Percentiles rank a stretch among this genome's conserved stretches.
Evolutionary conservation across 1,140 invertebrate species (phyloP).

Genomic region (Trachymyrmex cornetzi): DNA sequence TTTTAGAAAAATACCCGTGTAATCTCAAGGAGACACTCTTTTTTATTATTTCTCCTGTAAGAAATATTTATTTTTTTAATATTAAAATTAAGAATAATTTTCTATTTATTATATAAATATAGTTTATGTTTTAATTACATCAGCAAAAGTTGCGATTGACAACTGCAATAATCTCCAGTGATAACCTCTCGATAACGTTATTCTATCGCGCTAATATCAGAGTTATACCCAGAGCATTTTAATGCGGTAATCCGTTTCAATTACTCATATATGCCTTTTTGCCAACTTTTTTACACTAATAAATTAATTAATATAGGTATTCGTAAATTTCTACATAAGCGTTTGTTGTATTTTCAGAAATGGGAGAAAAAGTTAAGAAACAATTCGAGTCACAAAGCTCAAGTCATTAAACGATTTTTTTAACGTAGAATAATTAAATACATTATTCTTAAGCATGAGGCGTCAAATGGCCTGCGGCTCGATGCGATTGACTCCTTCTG

Average conservation of each 20-base stretch:
- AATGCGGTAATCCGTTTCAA: slow-evolving; percentile 75
- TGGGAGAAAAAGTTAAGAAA: neutral
- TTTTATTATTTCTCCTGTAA: neutral
- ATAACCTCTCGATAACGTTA: slow-evolving; percentile 70
- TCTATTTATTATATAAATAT: neutral
- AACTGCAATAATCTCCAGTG: slow-evolving; percentile 74
- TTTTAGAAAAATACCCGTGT: neutral
- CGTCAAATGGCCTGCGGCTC: too few species aligned
- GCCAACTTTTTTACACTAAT: slow-evolving; percentile 70
- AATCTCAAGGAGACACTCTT: neutral
- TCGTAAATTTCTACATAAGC: neutral
- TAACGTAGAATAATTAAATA: neutral
- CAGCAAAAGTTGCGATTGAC: slow-evolving; percentile 62
- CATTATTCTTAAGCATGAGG: neutral
- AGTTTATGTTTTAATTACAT: slow-evolving; percentile 52
- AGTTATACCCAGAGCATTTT: slow-evolving; percentile 63
- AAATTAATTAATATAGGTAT: neutral
- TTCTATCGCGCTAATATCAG: slow-evolving; percentile 69
- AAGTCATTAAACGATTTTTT: neutral
- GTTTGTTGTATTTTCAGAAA: slow-evolving; percentile 5
- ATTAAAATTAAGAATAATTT: neutral
- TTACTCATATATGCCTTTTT: slow-evolving; percentile 69
- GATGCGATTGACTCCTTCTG: too few species aligned
- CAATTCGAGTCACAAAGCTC: neutral
- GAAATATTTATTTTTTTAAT: neutral